phyloP scores from a whole-genome alignment of 2,797 vertebrate species.

The Crocidura indochinensis region DNA sequence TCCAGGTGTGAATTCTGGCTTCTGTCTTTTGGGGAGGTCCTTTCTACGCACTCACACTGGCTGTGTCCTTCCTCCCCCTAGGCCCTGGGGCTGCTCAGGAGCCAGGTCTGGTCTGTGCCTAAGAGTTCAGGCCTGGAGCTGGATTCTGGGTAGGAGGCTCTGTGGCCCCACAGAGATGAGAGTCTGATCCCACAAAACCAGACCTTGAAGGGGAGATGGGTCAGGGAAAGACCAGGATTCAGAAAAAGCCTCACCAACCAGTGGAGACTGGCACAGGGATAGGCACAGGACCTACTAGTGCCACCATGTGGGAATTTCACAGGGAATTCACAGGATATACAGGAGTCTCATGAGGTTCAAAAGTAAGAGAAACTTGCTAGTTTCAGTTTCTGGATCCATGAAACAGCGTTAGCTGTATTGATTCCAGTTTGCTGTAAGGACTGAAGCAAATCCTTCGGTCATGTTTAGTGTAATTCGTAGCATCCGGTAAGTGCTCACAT shows the following conservation, averaged over 20 bases:
- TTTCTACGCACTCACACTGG: background rate
- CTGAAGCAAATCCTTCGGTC: background rate
- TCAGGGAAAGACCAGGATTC: background rate
- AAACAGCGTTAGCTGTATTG: background rate
- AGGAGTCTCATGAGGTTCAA: too few species aligned
- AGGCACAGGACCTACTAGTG: background rate
- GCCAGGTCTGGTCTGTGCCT: background rate
- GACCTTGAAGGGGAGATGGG: background rate
- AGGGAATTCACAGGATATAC: background rate
- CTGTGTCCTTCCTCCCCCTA: background rate
- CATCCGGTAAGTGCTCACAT: background rate
- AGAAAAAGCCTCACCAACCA: background rate
- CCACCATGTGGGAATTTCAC: too few species aligned
- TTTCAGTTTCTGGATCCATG: slow-evolving; percentile 8
- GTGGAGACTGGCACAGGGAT: background rate
- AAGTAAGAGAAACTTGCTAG: background rate
- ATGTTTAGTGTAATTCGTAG: background rate
- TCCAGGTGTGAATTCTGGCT: slow-evolving; percentile 42
- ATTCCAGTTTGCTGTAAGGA: background rate
- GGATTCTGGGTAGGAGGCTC: background rate
- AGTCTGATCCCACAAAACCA: background rate
- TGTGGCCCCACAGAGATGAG: background rate
- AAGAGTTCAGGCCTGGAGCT: background rate
- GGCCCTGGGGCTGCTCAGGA: background rate
- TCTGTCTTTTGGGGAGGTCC: slow-evolving; percentile 13